These are phyloP conservation scores for Drosophila affinis DNA, from an alignment of 2,888 invertebrate species.

Conservation along the genomic window DNA sequence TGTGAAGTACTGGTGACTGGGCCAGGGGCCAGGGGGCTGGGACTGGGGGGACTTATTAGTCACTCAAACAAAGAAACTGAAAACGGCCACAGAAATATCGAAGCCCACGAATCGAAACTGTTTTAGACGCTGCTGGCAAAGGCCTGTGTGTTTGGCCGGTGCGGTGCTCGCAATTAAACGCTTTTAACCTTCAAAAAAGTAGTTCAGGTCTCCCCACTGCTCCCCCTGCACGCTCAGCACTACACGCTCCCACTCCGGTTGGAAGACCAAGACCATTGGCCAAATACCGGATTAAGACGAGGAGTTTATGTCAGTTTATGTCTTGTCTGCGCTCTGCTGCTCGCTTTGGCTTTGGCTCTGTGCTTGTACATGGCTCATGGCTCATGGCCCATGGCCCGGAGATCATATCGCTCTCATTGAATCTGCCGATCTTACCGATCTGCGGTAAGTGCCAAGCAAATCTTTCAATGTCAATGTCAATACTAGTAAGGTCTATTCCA, in stretches of 20 bases:
- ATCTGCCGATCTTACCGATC: constrained; percentile 49
- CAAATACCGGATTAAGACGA: constrained; percentile 67
- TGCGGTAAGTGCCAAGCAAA: constrained; percentile 41
- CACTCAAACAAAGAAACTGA: constrained; percentile 51
- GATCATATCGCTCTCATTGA: constrained; percentile 41
- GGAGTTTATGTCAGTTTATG: constrained; percentile 54
- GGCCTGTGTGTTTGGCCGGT: constrained; percentile 1
- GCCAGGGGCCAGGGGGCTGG: constrained; percentile 26
- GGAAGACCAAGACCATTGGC: constrained; percentile 23
- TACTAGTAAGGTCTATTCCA: constrained; percentile 33
- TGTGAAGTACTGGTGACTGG: constrained; percentile 63
- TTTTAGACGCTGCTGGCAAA: too few species aligned
- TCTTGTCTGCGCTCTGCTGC: neutral
- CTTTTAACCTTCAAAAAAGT: constrained; percentile 79
- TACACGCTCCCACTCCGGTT: neutral
- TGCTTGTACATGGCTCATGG: neutral
- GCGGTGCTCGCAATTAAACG: constrained; percentile 61
- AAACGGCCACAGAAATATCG: constrained; percentile 25
- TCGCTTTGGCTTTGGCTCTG: constrained; percentile 12
- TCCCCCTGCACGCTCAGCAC: neutral
- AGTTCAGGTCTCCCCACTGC: constrained; percentile 67
- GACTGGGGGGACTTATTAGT: constrained; percentile 39
- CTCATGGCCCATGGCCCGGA: constrained; percentile 25
- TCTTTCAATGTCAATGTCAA: constrained; percentile 80
- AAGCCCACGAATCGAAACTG: constrained; percentile 53